phyloP scores from a whole-genome alignment of 2,888 invertebrate species.

The Helleia helle region DNA sequence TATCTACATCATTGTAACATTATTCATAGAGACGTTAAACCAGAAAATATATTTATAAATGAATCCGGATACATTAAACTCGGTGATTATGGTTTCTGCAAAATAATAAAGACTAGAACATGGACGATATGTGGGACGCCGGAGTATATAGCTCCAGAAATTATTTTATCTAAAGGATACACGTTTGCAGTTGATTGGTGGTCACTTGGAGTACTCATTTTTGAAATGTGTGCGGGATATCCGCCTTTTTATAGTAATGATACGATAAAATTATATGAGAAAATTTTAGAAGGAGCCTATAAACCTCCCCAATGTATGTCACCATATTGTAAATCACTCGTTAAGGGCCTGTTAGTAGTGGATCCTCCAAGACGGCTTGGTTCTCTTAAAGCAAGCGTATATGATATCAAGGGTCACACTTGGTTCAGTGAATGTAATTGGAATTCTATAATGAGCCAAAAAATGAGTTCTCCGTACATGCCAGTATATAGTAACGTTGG shows the following conservation, averaged over 20 bases:
- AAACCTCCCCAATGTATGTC: slow-evolving; percentile 86
- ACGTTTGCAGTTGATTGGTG: slow-evolving; percentile 96
- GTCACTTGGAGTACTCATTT: slow-evolving; percentile 90
- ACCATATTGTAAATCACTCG: slow-evolving; percentile 82
- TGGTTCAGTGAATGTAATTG: slow-evolving; percentile 92
- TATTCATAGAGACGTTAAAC: slow-evolving; percentile 91
- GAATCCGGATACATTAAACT: slow-evolving; percentile 83
- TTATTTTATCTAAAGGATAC: slow-evolving; percentile 91
- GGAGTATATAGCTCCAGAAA: slow-evolving; percentile 95
- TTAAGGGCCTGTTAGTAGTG: slow-evolving; percentile 82
- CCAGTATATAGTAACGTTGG: slow-evolving; percentile 68
- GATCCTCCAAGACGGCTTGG: slow-evolving; percentile 79
- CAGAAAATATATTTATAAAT: slow-evolving; percentile 89
- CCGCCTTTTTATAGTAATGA: slow-evolving; percentile 93
- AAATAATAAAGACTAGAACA: slow-evolving; percentile 81
- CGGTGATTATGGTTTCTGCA: slow-evolving; percentile 95
- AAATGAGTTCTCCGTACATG: slow-evolving; percentile 75
- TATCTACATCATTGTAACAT: slow-evolving; percentile 90
- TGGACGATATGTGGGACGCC: slow-evolving; percentile 97
- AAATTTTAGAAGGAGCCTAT: slow-evolving; percentile 91
- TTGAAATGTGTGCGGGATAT: slow-evolving; percentile 90
- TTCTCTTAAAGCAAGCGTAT: slow-evolving; percentile 88
- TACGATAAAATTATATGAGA: slow-evolving; percentile 93
- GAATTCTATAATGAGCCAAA: slow-evolving; percentile 84
- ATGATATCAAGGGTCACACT: slow-evolving; percentile 90